Evolutionary conservation across 1,140 invertebrate genomes (phyloP).

Genomic region (Chymomyza costata): DNA sequence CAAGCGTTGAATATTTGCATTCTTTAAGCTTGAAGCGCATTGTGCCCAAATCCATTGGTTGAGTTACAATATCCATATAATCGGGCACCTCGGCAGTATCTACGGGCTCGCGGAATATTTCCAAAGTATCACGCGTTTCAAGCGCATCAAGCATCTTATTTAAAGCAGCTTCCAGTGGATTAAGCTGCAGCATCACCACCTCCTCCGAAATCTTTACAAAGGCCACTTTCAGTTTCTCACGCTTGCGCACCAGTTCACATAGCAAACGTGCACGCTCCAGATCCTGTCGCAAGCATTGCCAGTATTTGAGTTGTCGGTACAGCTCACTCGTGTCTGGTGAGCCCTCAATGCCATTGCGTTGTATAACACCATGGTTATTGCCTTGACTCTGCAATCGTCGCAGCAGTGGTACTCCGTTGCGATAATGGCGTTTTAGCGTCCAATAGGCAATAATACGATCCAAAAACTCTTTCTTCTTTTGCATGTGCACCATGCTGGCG

Average conservation of each 20-base stretch:
- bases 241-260: slow-evolving; percentile 95
- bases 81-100: slow-evolving; percentile 93
- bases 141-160: slow-evolving; percentile 85
- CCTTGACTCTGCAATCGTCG: slow-evolving; percentile 87
- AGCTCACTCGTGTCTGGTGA: slow-evolving; percentile 82
- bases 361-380: slow-evolving; percentile 76
- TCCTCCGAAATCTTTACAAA: slow-evolving; percentile 88
- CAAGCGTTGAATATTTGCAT: slow-evolving; percentile 86
- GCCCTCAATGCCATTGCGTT: slow-evolving; percentile 75
- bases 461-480: slow-evolving; percentile 90
- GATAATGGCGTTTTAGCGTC: slow-evolving; percentile 95
- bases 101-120: slow-evolving; percentile 95
- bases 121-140: slow-evolving; percentile 86
- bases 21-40: slow-evolving; percentile 88
- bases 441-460: slow-evolving; percentile 93
- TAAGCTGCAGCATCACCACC: slow-evolving; percentile 86
- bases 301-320: slow-evolving; percentile 93
- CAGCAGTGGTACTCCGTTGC: slow-evolving; percentile 96
- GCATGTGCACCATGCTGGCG: slow-evolving; percentile 81
- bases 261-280: slow-evolving; percentile 93
- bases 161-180: slow-evolving; percentile 88
- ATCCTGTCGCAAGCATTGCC: slow-evolving; percentile 95
- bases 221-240: slow-evolving; percentile 95
- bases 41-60: slow-evolving; percentile 97
- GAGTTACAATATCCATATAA: slow-evolving; percentile 92